Evolutionary conservation across 2,888 invertebrate genomes (phyloP).

Genomic region (Sipha maydis): DNA sequence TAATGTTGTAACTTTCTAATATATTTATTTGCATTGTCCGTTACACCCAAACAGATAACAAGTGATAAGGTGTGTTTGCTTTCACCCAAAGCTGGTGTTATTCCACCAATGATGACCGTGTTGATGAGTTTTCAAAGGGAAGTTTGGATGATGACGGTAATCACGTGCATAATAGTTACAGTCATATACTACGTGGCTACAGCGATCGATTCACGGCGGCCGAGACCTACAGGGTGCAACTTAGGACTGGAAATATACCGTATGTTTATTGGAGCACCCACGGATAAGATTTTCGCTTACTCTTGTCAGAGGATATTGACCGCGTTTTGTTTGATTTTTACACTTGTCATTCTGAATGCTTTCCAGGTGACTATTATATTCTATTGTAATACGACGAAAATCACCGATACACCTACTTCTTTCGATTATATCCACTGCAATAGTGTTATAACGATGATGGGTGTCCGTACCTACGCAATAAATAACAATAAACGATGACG

Average conservation of each 20-base stretch:
- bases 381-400: too few species aligned
- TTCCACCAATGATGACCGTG: conserved; percentile 69
- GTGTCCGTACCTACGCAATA: background rate
- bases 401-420: background rate
- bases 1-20: too few species aligned
- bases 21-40: background rate
- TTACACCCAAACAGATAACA: conserved; percentile 64
- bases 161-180: conserved; percentile 64
- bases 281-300: conserved; percentile 25
- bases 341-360: conserved; percentile 47
- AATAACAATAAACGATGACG: background rate
- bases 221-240: conserved; percentile 44
- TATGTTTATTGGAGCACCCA: conserved; percentile 59
- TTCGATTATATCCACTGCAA: background rate
- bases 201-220: conserved; percentile 63
- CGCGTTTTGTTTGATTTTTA: conserved; percentile 38
- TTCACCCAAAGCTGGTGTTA: conserved; percentile 68
- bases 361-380: conserved; percentile 29
- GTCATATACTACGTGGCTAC: conserved; percentile 64
- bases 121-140: conserved; percentile 67
- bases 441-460: background rate
- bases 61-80: conserved; percentile 69
- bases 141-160: conserved; percentile 65
- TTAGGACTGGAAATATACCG: conserved; percentile 62
- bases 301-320: conserved; percentile 35